Percentiles rank a stretch among this genome's conserved stretches.
Evolutionary conservation across 2,888 invertebrate species (phyloP).

Genomic region (Eumacrocentrus americanus): DNA sequence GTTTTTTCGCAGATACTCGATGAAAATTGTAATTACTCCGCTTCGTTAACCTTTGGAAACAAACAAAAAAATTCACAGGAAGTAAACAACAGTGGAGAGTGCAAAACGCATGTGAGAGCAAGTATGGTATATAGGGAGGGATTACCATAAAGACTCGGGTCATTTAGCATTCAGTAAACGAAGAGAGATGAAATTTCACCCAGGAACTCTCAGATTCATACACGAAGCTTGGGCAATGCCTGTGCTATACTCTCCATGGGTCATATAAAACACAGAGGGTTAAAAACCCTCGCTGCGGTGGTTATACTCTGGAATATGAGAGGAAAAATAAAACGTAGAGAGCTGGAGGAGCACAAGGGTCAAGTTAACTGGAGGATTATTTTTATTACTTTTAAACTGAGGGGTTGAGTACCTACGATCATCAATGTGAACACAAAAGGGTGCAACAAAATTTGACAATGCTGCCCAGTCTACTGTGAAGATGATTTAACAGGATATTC

Average conservation of each 20-base stretch:
- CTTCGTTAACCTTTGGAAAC: neutral
- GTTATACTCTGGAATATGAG: neutral
- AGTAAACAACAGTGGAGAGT: slow-evolving; percentile 14
- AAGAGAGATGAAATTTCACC: slow-evolving; percentile 22
- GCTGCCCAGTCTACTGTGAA: neutral
- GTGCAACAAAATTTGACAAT: neutral
- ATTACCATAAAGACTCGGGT: slow-evolving; percentile 10
- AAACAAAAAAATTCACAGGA: neutral
- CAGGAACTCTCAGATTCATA: slow-evolving; percentile 10
- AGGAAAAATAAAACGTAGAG: neutral
- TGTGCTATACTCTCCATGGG: neutral
- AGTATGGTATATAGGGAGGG: neutral
- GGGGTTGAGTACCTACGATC: neutral
- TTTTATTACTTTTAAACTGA: neutral
- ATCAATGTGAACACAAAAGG: neutral
- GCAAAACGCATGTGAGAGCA: neutral
- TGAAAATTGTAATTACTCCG: neutral
- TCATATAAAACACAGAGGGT: neutral
- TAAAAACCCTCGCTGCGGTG: slow-evolving; percentile 1
- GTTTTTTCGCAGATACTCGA: neutral
- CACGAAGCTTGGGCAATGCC: neutral
- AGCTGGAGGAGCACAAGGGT: neutral
- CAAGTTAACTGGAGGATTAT: neutral
- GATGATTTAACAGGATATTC: neutral
- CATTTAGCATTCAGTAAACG: slow-evolving; percentile 23